These are phyloP conservation scores for Parthenolecanium corni DNA, from an alignment of 2,888 invertebrate species.

Conservation along the genomic window DNA sequence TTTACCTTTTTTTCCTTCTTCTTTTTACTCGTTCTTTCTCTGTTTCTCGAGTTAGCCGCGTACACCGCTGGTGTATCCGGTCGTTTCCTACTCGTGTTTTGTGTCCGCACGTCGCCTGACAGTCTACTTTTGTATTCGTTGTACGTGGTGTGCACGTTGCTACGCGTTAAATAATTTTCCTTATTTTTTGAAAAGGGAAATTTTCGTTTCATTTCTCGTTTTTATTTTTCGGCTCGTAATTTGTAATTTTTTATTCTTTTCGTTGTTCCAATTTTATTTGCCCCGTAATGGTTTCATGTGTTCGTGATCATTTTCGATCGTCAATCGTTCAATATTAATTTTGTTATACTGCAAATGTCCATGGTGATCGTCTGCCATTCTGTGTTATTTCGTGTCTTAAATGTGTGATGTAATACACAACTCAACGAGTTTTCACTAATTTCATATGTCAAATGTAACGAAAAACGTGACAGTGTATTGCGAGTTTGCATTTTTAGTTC, in stretches of 20 bases:
- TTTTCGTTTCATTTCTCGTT: slow-evolving; percentile 15
- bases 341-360: not conserved
- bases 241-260: not conserved
- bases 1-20: not conserved
- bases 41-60: not conserved
- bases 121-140: slow-evolving; percentile 28
- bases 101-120: slow-evolving; percentile 29
- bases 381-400: not conserved
- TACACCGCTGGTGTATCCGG: not conserved
- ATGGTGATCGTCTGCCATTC: not conserved
- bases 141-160: slow-evolving; percentile 14
- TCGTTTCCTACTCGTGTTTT: slow-evolving; percentile 20
- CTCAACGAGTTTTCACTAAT: not conserved
- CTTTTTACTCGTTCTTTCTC: not conserved
- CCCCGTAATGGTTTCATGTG: not conserved
- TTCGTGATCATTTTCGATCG: slow-evolving; percentile 2
- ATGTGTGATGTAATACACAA: not conserved
- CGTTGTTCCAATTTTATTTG: not conserved
- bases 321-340: not conserved
- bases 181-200: slow-evolving; percentile 2
- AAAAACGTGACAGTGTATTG: not conserved
- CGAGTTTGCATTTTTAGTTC: no score
- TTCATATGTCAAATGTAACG: not conserved
- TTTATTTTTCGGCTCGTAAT: slow-evolving; percentile 1
- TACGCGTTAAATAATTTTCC: slow-evolving; percentile 6